Conservation (phyloP, 1,140 invertebrate species). For the Drosophila pallidifrons region DNA sequence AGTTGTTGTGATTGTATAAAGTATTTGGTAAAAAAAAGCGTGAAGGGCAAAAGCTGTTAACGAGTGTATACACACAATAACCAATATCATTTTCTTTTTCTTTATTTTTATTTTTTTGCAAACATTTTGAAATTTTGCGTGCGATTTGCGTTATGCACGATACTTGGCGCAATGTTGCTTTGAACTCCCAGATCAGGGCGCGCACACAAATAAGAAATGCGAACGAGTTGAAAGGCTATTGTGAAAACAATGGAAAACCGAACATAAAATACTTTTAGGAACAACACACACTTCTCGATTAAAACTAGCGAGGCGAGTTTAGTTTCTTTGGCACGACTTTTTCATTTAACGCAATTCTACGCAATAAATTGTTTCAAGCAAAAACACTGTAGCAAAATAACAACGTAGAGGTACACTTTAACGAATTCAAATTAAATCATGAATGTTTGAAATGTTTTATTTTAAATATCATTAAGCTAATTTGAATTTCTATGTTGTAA, state of each 20-base stretch:
- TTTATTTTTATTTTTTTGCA: conserved; percentile 3
- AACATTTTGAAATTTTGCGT: conserved; percentile 66
- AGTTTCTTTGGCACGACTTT: too few species aligned
- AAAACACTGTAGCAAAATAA: too few species aligned
- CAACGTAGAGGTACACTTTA: too few species aligned
- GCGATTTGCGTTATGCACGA: conserved; percentile 69
- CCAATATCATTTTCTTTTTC: conserved; percentile 17
- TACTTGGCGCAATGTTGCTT: conserved; percentile 52
- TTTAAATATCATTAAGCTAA: too few species aligned
- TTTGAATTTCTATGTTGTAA: too few species aligned
- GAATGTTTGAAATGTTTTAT: too few species aligned
- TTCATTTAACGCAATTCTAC: too few species aligned
- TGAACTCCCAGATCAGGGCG: conserved; percentile 11
- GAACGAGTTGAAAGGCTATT: neutral
- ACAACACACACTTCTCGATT: too few species aligned
- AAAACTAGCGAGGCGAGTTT: too few species aligned
- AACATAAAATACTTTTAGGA: neutral
- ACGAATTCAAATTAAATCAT: too few species aligned
- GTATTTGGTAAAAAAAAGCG: conserved; percentile 25
- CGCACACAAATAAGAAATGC: neutral
- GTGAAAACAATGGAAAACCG: neutral
- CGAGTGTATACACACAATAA: conserved; percentile 14
- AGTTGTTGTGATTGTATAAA: conserved; percentile 20
- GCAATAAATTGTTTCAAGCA: too few species aligned
- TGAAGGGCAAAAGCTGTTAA: conserved; percentile 35